Evolutionary conservation across 1,140 invertebrate genomes (phyloP).

Genomic region (Philopotamus ludificatus): DNA sequence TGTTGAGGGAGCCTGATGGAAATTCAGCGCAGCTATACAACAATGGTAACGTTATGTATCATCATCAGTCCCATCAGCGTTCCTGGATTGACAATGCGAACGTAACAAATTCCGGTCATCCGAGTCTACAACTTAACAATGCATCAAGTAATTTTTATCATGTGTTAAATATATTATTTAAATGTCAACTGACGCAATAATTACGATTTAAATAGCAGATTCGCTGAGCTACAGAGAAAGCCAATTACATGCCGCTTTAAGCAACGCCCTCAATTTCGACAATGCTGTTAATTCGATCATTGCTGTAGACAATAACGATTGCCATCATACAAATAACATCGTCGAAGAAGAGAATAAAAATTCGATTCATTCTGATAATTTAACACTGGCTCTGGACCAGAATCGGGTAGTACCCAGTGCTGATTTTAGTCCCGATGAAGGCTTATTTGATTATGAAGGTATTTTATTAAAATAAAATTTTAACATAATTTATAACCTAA

Average conservation of each 20-base stretch:
- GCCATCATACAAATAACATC: neutral
- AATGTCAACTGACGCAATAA: too few species aligned
- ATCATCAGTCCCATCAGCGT: constrained; percentile 10
- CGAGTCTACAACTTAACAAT: neutral
- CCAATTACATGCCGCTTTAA: constrained; percentile 11
- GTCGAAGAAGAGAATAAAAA: neutral
- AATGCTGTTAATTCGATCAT: neutral
- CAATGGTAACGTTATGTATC: constrained; percentile 30
- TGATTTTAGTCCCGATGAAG: constrained; percentile 32
- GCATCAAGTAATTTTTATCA: neutral
- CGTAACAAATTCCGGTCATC: neutral
- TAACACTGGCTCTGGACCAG: constrained; percentile 3
- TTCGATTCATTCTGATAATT: neutral
- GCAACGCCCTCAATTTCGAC: constrained; percentile 1
- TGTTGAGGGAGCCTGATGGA: constrained; percentile 35
- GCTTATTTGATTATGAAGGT: constrained; percentile 35
- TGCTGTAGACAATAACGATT: neutral
- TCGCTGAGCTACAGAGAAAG: constrained; percentile 14
- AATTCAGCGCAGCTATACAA: constrained; percentile 22
- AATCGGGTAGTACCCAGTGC: neutral
- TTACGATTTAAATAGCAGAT: too few species aligned
- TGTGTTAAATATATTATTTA: neutral
- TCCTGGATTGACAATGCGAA: constrained; percentile 10
- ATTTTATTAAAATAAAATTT: constrained; percentile 6
- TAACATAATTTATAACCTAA: neutral